These are phyloP conservation scores for Chelonus insularis DNA, from an alignment of 1,140 invertebrate genomes.

Conservation along the genomic window DNA sequence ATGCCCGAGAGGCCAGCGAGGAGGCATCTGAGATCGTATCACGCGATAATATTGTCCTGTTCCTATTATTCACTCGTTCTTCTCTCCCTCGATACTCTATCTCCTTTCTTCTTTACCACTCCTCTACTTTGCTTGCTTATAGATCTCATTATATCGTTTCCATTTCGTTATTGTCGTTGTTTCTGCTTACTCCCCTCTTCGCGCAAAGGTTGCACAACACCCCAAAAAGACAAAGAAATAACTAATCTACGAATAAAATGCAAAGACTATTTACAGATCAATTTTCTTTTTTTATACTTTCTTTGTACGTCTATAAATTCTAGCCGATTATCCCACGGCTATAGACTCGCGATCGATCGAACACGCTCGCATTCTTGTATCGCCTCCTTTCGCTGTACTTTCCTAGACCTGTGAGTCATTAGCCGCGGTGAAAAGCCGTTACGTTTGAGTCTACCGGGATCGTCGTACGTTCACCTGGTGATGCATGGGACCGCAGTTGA, in stretches of 20 bases:
- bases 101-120: background rate
- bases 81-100: background rate
- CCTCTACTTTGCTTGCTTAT: slow-evolving; percentile 3
- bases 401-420: slow-evolving; percentile 24
- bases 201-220: background rate
- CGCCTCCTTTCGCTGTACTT: slow-evolving; percentile 13
- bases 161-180: slow-evolving; percentile 21
- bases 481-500: background rate
- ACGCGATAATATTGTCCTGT: slow-evolving; percentile 29
- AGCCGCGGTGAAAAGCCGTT: slow-evolving; percentile 25
- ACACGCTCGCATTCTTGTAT: slow-evolving; percentile 20
- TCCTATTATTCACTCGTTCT: slow-evolving; percentile 26
- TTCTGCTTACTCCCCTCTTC: background rate
- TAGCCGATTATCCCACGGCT: background rate
- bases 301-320: background rate
- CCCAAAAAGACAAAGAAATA: background rate
- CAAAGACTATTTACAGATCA: background rate
- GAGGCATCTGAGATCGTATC: slow-evolving; percentile 29
- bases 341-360: slow-evolving; percentile 14
- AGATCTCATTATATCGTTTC: slow-evolving; percentile 26
- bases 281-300: background rate
- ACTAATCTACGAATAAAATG: background rate
- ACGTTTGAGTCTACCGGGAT: slow-evolving; percentile 20
- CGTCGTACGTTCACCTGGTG: slow-evolving; percentile 24
- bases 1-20: slow-evolving; percentile 21